Conservation (phyloP, 2,888 invertebrate genomes). For the Drosophila infuscata region DNA sequence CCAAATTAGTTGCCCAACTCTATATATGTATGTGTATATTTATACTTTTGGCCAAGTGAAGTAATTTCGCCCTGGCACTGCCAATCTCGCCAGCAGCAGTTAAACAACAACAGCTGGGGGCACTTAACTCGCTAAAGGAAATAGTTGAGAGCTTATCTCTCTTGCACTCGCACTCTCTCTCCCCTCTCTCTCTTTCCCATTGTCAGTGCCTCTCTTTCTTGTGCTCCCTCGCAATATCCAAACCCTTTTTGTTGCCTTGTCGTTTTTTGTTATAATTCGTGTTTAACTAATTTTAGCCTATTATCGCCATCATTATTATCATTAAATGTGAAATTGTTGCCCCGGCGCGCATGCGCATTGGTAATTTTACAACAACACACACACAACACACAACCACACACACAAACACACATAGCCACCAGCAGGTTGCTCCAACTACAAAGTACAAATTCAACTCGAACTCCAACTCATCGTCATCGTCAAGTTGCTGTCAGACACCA, state of each 20-base stretch:
- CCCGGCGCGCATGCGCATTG: slow-evolving; percentile 71
- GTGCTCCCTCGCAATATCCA: slow-evolving; percentile 57
- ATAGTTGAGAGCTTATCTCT: slow-evolving; percentile 59
- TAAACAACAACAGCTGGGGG: slow-evolving; percentile 69
- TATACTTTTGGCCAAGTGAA: slow-evolving; percentile 44
- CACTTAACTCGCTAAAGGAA: slow-evolving; percentile 64
- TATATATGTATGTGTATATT: slow-evolving; percentile 15
- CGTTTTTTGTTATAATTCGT: slow-evolving; percentile 72
- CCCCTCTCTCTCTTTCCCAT: slow-evolving; percentile 20
- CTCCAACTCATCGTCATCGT: slow-evolving; percentile 46
- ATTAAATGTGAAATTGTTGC: slow-evolving; percentile 80
- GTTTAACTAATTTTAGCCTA: slow-evolving; percentile 80
- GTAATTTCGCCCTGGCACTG: slow-evolving; percentile 53
- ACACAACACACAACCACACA: slow-evolving; percentile 8
- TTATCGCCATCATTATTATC: slow-evolving; percentile 81
- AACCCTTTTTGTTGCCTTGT: slow-evolving; percentile 50
- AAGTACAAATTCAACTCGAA: slow-evolving; percentile 27
- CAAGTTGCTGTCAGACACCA: slow-evolving; percentile 78
- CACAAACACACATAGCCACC: slow-evolving; percentile 20
- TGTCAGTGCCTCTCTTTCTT: slow-evolving; percentile 9
- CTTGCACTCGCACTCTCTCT: slow-evolving; percentile 17
- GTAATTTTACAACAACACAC: slow-evolving; percentile 61
- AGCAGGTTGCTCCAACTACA: slow-evolving; percentile 53
- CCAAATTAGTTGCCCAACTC: slow-evolving; percentile 74
- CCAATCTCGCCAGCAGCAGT: slow-evolving; percentile 48